Conservation (phyloP, 2,888 invertebrate genomes). For the Caenorhabditis sp. region DNA sequence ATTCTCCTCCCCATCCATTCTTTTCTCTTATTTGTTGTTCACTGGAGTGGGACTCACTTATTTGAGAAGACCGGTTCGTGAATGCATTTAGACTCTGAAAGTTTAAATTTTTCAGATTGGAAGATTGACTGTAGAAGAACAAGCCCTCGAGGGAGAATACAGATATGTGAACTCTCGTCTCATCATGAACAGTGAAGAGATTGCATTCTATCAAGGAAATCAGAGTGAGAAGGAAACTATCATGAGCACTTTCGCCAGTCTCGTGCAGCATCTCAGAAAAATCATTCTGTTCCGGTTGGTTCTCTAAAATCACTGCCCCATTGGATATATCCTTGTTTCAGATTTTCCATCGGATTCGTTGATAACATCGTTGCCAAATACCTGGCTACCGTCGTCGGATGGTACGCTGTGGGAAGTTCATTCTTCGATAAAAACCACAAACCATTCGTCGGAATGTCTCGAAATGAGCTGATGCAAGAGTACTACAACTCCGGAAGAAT, state of each 20-base stretch:
- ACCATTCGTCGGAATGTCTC: constrained; percentile 89
- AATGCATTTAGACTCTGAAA: background rate
- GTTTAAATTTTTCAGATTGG: constrained; percentile 85
- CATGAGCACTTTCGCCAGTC: constrained; percentile 92
- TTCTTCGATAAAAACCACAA: constrained; percentile 90
- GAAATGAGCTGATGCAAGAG: constrained; percentile 91
- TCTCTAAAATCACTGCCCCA: background rate
- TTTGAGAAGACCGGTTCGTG: constrained; percentile 77
- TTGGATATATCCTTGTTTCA: constrained; percentile 63
- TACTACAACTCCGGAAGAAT: constrained; percentile 98
- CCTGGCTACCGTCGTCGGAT: constrained; percentile 96
- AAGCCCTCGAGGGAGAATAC: constrained; percentile 98
- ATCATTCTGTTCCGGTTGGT: constrained; percentile 73
- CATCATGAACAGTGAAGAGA: constrained; percentile 97
- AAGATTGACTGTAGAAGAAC: constrained; percentile 93
- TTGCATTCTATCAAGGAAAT: constrained; percentile 87
- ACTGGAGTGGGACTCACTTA: constrained; percentile 92
- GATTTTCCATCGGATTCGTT: constrained; percentile 90
- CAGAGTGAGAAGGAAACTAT: constrained; percentile 91
- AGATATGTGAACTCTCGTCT: constrained; percentile 96
- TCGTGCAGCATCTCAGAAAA: constrained; percentile 85
- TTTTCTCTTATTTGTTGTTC: constrained; percentile 92
- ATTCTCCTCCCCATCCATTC: constrained; percentile 91
- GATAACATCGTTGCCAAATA: constrained; percentile 98
- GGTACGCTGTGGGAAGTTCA: constrained; percentile 89